phyloP scores from a whole-genome alignment of 2,888 invertebrate genomes.

The Netelia melanura region DNA sequence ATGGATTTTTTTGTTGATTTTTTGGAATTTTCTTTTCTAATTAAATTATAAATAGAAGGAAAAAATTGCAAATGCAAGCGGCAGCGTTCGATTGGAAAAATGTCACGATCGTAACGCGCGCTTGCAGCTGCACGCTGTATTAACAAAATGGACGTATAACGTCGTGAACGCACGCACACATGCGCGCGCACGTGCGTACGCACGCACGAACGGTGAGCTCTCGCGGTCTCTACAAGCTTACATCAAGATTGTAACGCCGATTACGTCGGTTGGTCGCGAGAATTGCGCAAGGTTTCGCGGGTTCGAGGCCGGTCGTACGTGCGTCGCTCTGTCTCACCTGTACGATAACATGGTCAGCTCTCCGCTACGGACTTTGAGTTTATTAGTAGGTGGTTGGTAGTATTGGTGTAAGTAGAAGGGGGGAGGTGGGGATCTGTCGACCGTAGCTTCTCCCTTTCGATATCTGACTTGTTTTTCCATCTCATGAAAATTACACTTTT shows the following conservation, averaged over 20 bases:
- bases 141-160: slow-evolving; percentile 11
- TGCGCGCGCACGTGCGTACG: too few relatives aligned
- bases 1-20: neutral
- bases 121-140: slow-evolving; percentile 7
- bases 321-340: slow-evolving; percentile 54
- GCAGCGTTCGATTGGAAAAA: slow-evolving; percentile 42
- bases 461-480: too few relatives aligned
- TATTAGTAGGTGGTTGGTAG: slow-evolving; percentile 46
- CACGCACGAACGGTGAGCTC: neutral
- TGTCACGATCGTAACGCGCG: slow-evolving; percentile 38
- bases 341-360: slow-evolving; percentile 63
- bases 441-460: too few relatives aligned
- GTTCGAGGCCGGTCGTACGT: slow-evolving; percentile 80
- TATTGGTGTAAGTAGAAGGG: neutral
- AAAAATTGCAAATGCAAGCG: neutral
- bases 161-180: neutral
- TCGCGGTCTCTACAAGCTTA: slow-evolving; percentile 35
- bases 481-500: too few relatives aligned
- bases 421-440: neutral
- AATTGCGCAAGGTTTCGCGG: slow-evolving; percentile 77
- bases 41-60: neutral
- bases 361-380: slow-evolving; percentile 68
- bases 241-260: slow-evolving; percentile 66
- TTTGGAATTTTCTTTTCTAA: neutral
- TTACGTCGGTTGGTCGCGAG: slow-evolving; percentile 75